A percentile compares a stretch with the other conserved stretches of the same genome.
Conservation (phyloP, 2,797 vertebrate species). For the Tenualosa ilisha region DNA sequence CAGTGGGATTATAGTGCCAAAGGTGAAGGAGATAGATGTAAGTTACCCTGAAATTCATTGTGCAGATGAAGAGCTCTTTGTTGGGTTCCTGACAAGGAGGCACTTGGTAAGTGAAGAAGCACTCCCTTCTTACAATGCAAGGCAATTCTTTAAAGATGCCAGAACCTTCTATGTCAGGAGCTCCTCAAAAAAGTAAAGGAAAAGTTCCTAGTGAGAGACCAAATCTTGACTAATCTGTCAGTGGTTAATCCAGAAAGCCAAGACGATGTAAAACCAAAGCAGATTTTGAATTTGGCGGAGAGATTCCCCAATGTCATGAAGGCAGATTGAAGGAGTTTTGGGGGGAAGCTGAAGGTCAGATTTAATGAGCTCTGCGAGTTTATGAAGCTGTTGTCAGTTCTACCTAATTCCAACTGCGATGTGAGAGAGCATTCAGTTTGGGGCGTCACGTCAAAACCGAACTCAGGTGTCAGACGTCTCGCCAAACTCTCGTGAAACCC, state of each 20-base stretch:
- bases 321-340: slow-evolving; percentile 42
- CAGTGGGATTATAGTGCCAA: slow-evolving; percentile 38
- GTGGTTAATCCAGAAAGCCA: slow-evolving; percentile 40
- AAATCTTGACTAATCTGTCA: slow-evolving; percentile 32
- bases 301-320: slow-evolving; percentile 47
- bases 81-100: slow-evolving; percentile 32
- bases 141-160: slow-evolving; percentile 42
- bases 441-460: slow-evolving; percentile 35
- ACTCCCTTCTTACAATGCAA: slow-evolving; percentile 21
- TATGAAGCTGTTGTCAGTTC: slow-evolving; percentile 45
- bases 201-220: slow-evolving; percentile 42
- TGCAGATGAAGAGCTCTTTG: slow-evolving; percentile 36
- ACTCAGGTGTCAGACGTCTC: slow-evolving; percentile 36
- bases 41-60: slow-evolving; percentile 41
- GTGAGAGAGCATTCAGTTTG: slow-evolving; percentile 39
- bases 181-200: slow-evolving; percentile 40
- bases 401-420: slow-evolving; percentile 45
- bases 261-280: slow-evolving; percentile 42
- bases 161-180: slow-evolving; percentile 40
- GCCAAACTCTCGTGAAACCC: background rate
- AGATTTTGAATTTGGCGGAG: slow-evolving; percentile 32
- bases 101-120: slow-evolving; percentile 21
- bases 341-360: slow-evolving; percentile 37
- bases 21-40: slow-evolving; percentile 34
- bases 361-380: slow-evolving; percentile 38